Percentiles rank a stretch among this genome's conserved stretches.
Conservation (phyloP, 2,888 invertebrate species). For the Polia nebulosa region DNA sequence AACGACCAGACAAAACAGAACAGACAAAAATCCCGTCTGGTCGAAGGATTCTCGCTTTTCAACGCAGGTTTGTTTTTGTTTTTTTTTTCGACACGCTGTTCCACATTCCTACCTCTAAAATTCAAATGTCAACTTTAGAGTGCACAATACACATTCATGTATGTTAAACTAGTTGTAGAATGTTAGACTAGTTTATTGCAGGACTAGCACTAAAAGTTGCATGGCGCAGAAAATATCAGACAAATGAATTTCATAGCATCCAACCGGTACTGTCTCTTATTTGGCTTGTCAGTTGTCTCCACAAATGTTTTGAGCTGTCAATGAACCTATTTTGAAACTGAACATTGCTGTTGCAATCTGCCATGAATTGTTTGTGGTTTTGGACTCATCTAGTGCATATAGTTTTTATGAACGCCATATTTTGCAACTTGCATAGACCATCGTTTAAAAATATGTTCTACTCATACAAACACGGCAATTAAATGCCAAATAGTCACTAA, state of each 20-base stretch:
- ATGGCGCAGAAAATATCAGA: background rate
- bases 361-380: background rate
- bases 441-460: background rate
- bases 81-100: too few relatives aligned
- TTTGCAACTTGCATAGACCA: background rate
- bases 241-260: conserved; percentile 4
- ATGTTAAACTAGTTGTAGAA: background rate
- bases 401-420: background rate
- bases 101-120: too few relatives aligned
- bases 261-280: background rate
- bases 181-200: background rate
- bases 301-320: conserved; percentile 7
- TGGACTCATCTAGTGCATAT: background rate
- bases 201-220: background rate
- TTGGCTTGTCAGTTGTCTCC: background rate
- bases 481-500: too few relatives aligned
- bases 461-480: too few relatives aligned
- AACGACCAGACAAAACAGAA: too few relatives aligned
- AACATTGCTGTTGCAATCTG: background rate
- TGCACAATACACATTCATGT: background rate
- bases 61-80: too few relatives aligned
- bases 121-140: background rate
- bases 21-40: too few relatives aligned
- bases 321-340: conserved; percentile 10
- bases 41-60: too few relatives aligned